Conservation (phyloP, 2,113 vertebrate species). For the Cebidichthys violaceus region DNA sequence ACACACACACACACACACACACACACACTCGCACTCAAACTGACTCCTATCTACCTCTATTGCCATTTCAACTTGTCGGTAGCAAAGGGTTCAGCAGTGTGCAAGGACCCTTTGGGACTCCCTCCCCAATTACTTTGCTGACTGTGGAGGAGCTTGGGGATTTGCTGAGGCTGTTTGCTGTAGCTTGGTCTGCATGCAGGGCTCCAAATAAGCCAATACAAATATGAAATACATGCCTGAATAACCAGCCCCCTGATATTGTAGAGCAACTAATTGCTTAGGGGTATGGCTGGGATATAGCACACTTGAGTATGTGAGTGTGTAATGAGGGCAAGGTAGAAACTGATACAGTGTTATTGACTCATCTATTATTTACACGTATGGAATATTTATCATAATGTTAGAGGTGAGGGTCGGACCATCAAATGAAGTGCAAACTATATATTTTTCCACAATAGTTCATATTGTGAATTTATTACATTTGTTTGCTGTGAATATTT, state of each 20-base stretch:
- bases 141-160: conserved; percentile 73
- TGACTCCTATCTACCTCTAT: conserved; percentile 58
- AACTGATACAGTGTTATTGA: conserved; percentile 74
- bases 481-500: conserved; percentile 29
- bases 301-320: conserved; percentile 68
- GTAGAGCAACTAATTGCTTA: conserved; percentile 75
- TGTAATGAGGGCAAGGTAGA: conserved; percentile 67
- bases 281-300: conserved; percentile 60
- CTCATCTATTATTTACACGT: conserved; percentile 74
- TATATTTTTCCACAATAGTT: conserved; percentile 20
- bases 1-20: conserved; percentile 15
- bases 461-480: conserved; percentile 40
- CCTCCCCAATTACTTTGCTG: conserved; percentile 82
- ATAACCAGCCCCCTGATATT: conserved; percentile 78
- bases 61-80: conserved; percentile 72
- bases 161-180: conserved; percentile 68
- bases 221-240: conserved; percentile 74
- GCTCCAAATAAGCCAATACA: conserved; percentile 75
- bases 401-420: conserved; percentile 36
- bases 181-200: conserved; percentile 61
- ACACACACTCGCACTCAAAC: conserved; percentile 23
- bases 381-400: conserved; percentile 69
- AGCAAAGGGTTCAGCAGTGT: conserved; percentile 59
- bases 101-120: conserved; percentile 76
- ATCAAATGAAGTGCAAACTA: conserved; percentile 34